Evolutionary conservation across 2,797 vertebrate species (phyloP).

Genomic region (Catharus ustulatus): DNA sequence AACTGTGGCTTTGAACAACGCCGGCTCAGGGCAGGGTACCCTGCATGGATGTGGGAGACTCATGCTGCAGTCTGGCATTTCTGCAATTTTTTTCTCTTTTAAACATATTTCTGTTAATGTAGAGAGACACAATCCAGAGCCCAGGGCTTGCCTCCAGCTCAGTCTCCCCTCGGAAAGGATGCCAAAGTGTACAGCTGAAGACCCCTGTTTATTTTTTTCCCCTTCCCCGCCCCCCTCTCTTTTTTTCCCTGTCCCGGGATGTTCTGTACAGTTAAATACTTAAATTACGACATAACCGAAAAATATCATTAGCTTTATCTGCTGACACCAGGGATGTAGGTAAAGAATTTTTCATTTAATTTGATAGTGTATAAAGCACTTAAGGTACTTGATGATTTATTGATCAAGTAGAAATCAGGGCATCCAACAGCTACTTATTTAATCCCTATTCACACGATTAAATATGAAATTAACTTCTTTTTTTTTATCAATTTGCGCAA

Average conservation of each 20-base stretch:
- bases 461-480: constrained; percentile 66
- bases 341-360: constrained; percentile 83
- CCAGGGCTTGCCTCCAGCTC: not conserved
- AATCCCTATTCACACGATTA: constrained; percentile 73
- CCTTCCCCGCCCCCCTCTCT: too few relatives aligned
- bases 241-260: not conserved
- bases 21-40: not conserved
- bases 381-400: constrained; percentile 82
- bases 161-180: not conserved
- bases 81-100: not conserved
- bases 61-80: not conserved
- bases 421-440: constrained; percentile 77
- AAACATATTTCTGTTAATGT: not conserved
- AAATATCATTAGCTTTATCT: constrained; percentile 77
- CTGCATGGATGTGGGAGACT: not conserved
- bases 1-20: not conserved
- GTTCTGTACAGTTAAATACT: constrained; percentile 61
- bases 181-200: not conserved
- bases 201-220: not conserved
- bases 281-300: constrained; percentile 74
- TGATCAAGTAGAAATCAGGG: constrained; percentile 80
- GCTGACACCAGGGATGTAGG: constrained; percentile 72
- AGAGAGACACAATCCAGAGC: not conserved
- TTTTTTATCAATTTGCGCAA: constrained; percentile 34
- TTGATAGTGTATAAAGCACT: constrained; percentile 79